These are phyloP conservation scores for Leucoma salicis DNA, from an alignment of 2,888 invertebrate genomes.

Conservation along the genomic window DNA sequence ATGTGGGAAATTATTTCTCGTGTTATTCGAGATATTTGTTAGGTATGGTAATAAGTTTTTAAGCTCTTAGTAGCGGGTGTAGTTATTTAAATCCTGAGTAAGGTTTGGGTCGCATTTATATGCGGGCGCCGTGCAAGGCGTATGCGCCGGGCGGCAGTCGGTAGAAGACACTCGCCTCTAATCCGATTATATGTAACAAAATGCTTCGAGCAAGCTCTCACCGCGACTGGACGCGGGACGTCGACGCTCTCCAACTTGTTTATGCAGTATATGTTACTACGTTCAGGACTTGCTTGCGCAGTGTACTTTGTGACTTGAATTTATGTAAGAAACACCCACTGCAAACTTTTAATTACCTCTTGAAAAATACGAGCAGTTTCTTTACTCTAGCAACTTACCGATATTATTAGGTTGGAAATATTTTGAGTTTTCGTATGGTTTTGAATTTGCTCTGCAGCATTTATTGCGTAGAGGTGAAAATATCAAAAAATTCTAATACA, in stretches of 20 bases:
- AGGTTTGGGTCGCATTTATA: slow-evolving; percentile 59
- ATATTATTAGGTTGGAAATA: not conserved
- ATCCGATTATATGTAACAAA: slow-evolving; percentile 79
- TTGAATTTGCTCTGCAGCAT: not conserved
- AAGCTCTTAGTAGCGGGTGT: slow-evolving; percentile 18
- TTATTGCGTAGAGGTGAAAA: too few species aligned
- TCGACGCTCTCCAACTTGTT: slow-evolving; percentile 36
- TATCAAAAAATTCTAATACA: too few species aligned
- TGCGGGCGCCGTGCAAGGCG: slow-evolving; percentile 59
- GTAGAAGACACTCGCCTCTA: slow-evolving; percentile 64
- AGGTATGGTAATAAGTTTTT: slow-evolving; percentile 33
- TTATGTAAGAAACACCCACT: slow-evolving; percentile 36
- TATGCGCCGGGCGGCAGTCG: slow-evolving; percentile 54
- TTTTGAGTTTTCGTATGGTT: not conserved
- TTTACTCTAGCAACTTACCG: not conserved
- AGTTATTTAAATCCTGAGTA: slow-evolving; percentile 49
- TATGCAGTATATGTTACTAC: slow-evolving; percentile 46
- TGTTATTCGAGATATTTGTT: slow-evolving; percentile 25
- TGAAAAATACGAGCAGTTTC: slow-evolving; percentile 9
- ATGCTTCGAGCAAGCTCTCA: slow-evolving; percentile 61
- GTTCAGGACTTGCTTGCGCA: slow-evolving; percentile 33
- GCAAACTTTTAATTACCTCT: slow-evolving; percentile 35
- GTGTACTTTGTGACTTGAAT: slow-evolving; percentile 36
- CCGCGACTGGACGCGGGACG: slow-evolving; percentile 27
- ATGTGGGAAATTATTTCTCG: too few species aligned